These are phyloP conservation scores for Pipa parva DNA, from an alignment of 2,113 vertebrate species.

Conservation along the genomic window DNA sequence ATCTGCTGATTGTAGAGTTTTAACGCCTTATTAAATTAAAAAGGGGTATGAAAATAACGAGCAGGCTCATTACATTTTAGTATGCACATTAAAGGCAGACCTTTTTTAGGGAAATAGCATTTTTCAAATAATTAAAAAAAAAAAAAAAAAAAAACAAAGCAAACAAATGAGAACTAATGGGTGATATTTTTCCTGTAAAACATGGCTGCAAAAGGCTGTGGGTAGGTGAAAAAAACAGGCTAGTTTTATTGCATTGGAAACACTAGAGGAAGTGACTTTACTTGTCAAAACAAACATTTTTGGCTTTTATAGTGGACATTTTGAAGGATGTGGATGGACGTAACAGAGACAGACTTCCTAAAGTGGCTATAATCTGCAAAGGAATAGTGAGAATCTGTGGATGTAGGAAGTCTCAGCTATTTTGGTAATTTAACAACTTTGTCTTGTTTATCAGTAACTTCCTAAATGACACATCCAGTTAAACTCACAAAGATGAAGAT, in stretches of 20 bases:
- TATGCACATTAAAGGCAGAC: no score
- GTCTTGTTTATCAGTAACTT: slow-evolving; percentile 57
- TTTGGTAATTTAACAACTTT: slow-evolving; percentile 53
- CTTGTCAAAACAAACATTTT: slow-evolving; percentile 57
- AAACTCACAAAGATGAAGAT: slow-evolving; percentile 52
- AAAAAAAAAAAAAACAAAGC: no score
- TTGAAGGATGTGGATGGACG: slow-evolving; percentile 59
- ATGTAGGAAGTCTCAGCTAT: slow-evolving; percentile 62
- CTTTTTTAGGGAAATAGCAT: no score
- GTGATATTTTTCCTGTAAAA: no score
- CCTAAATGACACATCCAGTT: slow-evolving; percentile 58
- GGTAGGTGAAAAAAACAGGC: no score
- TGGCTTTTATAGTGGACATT: slow-evolving; percentile 45
- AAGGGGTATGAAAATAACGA: no score
- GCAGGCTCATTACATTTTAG: no score
- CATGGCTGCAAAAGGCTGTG: not conserved
- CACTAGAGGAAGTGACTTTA: slow-evolving; percentile 48
- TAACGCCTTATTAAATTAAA: no score
- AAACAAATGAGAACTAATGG: no score
- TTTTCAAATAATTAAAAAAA: no score
- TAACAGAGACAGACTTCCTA: slow-evolving; percentile 52
- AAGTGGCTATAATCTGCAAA: slow-evolving; percentile 48
- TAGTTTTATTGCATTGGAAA: slow-evolving; percentile 53
- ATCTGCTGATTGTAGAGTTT: no score
- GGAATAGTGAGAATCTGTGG: slow-evolving; percentile 51